Evolutionary conservation across 2,797 vertebrate species (phyloP).

Genomic region (Aphelocoma californica): DNA sequence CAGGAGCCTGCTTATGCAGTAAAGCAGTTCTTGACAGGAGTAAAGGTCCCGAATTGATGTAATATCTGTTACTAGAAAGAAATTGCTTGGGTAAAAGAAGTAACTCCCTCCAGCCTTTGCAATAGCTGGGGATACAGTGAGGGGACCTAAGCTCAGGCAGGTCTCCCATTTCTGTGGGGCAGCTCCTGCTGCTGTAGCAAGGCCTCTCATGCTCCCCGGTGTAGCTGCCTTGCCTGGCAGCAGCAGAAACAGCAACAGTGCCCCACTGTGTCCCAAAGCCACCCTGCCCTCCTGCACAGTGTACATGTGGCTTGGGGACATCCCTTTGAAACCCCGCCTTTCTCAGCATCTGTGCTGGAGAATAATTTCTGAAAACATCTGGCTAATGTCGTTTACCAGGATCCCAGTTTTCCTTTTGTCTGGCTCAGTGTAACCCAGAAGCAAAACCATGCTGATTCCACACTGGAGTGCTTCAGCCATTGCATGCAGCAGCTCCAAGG

Average conservation of each 20-base stretch:
- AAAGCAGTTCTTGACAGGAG: background rate
- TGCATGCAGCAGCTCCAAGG: background rate
- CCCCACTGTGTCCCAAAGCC: accelerated
- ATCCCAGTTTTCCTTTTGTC: background rate
- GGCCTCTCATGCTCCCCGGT: accelerated
- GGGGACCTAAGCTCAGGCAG: background rate
- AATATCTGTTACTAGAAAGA: background rate
- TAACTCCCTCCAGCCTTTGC: background rate
- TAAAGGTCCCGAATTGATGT: background rate
- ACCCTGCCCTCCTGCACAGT: background rate
- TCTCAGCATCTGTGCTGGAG: background rate
- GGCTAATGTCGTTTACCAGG: background rate
- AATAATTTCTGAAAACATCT: background rate
- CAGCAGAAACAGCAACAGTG: background rate
- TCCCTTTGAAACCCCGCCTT: background rate
- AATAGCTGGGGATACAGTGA: background rate
- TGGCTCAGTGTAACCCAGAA: background rate
- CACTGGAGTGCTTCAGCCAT: accelerated
- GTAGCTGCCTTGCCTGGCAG: background rate
- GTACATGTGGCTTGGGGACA: accelerated
- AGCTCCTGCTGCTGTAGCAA: background rate
- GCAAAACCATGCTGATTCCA: background rate
- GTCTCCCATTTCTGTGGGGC: background rate
- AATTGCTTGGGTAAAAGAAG: background rate
- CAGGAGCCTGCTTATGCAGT: background rate